A percentile compares a stretch with the other conserved stretches of the same genome.
These are phyloP conservation scores for Hydrolagus colliei DNA, from an alignment of 2,797 vertebrate species.

Conservation along the genomic window DNA sequence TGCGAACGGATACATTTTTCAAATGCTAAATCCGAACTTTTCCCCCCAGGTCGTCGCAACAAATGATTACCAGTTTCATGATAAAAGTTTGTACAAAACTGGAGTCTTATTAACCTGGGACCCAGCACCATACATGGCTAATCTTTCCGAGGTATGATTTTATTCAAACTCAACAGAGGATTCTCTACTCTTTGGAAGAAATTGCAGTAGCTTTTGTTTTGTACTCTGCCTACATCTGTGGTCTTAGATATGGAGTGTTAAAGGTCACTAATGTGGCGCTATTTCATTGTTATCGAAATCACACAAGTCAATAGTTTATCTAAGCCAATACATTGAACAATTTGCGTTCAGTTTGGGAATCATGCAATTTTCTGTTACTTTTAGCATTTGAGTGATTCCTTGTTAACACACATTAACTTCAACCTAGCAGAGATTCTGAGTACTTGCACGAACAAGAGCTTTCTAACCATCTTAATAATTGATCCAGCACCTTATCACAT, in stretches of 20 bases:
- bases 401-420: not conserved
- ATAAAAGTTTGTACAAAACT: conserved; percentile 52
- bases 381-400: not conserved
- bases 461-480: too few relatives aligned
- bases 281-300: too few relatives aligned
- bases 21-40: conserved; percentile 6
- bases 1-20: not conserved
- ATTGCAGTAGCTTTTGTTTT: not conserved
- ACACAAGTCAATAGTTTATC: not conserved
- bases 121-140: conserved; percentile 58
- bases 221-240: not conserved
- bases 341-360: not conserved
- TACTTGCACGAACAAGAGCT: too few relatives aligned
- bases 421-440: too few relatives aligned
- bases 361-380: not conserved
- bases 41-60: conserved; percentile 54
- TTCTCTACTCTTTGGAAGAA: not conserved
- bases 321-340: not conserved
- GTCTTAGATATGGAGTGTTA: too few relatives aligned
- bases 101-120: conserved; percentile 66
- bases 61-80: conserved; percentile 48
- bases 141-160: conserved; percentile 54
- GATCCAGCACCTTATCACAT: too few relatives aligned
- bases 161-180: not conserved
- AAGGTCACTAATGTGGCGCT: too few relatives aligned